Evolutionary conservation across 1,140 invertebrate genomes (phyloP), one percentile per base, ranked within the genome.

Genomic region (Drosophila ercepeae): DNA sequence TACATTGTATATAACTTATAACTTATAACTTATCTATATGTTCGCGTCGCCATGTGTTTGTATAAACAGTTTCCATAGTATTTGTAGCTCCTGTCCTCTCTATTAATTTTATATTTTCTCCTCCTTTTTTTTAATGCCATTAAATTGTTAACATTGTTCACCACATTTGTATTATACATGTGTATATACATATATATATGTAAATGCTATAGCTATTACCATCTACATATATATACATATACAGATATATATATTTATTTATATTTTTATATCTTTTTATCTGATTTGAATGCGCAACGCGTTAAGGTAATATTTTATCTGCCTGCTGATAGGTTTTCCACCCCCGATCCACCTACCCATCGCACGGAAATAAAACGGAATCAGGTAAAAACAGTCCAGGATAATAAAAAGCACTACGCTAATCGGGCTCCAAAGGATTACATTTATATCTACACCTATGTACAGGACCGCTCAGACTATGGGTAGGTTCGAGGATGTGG

Each of bases 71-170:
- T 84, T 61, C 49, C 64, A 60, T 64, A 75, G 51, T 76, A 75
- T 69, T 75, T 39, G 50, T 53, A 53, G 48, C 44, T 44, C 18
- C 50, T 46, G 29, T 39, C 54, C 46, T 77, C 72, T 70, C 36
- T 16, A 13, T 39, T 39, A 16, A 42, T 18, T 42, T 42, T 42
- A 42, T 18, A 72, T 60, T 77, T 59, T 68, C 57, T 81, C 61
- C 71, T 75, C 69, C 67, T 39, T n/a, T n/a, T n/a, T n/a, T n/a
- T 59, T 88, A 82, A 88, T 88, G 78, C 83, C 65, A 64, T 78
- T 74, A 16, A 88, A 88, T 88, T 88, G 82, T 88, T 88, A 88
- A 88, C 82, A 88, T 88, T 88, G 82, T 88, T 88, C 82, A 88
- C 82, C 82, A 81, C 73, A 67, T 79, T 82, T 73, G 29, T 32